These are phyloP conservation scores for Agrotis segetum DNA, from an alignment of 2,888 invertebrate genomes.

Conservation along the genomic window DNA sequence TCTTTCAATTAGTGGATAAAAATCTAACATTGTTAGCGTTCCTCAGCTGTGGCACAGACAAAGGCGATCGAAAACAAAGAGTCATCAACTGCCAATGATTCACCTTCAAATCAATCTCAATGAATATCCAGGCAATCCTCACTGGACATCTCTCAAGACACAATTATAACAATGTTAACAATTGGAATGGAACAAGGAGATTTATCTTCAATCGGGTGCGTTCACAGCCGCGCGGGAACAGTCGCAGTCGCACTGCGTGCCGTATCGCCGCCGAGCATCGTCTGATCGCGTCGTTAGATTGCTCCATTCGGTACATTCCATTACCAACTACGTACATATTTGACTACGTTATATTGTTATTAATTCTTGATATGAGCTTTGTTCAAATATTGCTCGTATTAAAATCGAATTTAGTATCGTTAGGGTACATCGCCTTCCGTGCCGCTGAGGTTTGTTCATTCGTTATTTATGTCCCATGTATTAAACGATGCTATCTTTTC, in stretches of 20 bases:
- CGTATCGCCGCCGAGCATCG: slow-evolving; percentile 69
- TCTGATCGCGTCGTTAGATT: slow-evolving; percentile 64
- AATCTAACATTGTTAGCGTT: slow-evolving; percentile 23
- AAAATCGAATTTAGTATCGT: slow-evolving; percentile 60
- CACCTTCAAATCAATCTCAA: slow-evolving; percentile 52
- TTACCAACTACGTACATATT: slow-evolving; percentile 65
- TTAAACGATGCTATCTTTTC: slow-evolving; percentile 55
- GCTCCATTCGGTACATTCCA: slow-evolving; percentile 61
- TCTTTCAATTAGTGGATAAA: slow-evolving; percentile 16
- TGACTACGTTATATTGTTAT: slow-evolving; percentile 56
- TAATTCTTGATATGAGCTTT: slow-evolving; percentile 56
- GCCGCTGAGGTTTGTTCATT: slow-evolving; percentile 46
- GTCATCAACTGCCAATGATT: slow-evolving; percentile 44
- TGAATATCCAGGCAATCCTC: slow-evolving; percentile 45
- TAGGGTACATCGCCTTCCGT: slow-evolving; percentile 48
- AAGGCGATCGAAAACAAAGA: slow-evolving; percentile 48
- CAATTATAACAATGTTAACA: slow-evolving; percentile 61
- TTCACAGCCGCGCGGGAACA: slow-evolving; percentile 50
- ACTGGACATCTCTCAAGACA: slow-evolving; percentile 34
- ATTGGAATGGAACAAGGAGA: slow-evolving; percentile 52
- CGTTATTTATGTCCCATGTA: slow-evolving; percentile 57
- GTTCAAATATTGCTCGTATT: slow-evolving; percentile 58
- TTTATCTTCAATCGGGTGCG: slow-evolving; percentile 62
- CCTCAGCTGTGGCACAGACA: slow-evolving; percentile 28
- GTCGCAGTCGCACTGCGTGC: slow-evolving; percentile 66